Percentiles rank a stretch among this genome's conserved stretches.
Conservation (phyloP, 2,113 vertebrate genomes). For the Dunckerocampus dactyliophorus region DNA sequence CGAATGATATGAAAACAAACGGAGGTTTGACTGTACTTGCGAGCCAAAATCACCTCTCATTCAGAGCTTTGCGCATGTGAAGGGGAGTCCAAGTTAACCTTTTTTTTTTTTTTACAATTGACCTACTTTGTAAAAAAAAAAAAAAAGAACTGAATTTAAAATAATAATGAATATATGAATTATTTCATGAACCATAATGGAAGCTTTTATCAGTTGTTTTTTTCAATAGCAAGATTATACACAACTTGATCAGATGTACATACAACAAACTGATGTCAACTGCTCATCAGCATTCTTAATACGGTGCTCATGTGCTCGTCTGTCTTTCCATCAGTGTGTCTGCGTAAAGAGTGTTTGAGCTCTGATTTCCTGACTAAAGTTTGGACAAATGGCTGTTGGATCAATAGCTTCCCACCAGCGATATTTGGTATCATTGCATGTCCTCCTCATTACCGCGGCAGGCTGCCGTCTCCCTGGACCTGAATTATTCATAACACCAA, state of each 20-base stretch:
- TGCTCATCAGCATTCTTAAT: not conserved
- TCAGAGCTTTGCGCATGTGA: too few species aligned
- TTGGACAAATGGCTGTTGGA: conserved; percentile 72
- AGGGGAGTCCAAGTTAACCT: too few species aligned
- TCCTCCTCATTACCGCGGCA: conserved; percentile 78
- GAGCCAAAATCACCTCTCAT: too few species aligned
- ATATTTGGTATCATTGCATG: conserved; percentile 79
- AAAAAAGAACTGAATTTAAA: too few species aligned
- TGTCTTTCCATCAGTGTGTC: conserved; percentile 38
- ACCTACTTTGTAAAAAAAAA: too few species aligned
- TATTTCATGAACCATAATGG: too few species aligned
- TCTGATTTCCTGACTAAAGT: conserved; percentile 62
- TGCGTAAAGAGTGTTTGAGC: conserved; percentile 50
- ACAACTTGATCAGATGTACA: not conserved
- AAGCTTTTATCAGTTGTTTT: too few species aligned
- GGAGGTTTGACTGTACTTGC: too few species aligned
- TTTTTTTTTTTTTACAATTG: too few species aligned
- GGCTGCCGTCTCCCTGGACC: conserved; percentile 70
- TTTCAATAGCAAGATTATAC: too few species aligned
- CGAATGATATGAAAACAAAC: too few species aligned
- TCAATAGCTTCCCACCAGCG: conserved; percentile 79
- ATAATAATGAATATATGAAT: too few species aligned
- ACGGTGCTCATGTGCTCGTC: not conserved
- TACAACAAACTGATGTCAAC: not conserved
- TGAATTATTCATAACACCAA: conserved; percentile 77